Base-by-base conservation (phyloP, 2,113 vertebrate species). In the Garra rufa region DNA sequence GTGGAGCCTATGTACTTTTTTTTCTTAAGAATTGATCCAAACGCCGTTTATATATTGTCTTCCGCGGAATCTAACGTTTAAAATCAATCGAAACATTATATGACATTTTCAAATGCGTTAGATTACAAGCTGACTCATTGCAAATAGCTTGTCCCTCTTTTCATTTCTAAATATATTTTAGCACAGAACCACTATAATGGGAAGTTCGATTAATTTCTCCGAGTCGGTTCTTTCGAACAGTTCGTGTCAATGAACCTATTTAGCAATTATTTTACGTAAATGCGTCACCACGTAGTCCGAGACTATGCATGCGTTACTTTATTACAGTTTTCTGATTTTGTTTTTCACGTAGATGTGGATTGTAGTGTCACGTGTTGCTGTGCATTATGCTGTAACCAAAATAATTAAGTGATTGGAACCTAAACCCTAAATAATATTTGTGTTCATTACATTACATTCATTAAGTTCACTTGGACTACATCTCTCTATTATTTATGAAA, bases 151-250 rank as follows among this genome's bases (percentile, higher is more conserved):
- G 69, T 15, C 10, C n/a, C 13, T n/a, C 11, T 44, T 44, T 70
- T 13, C 5, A 43, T 41, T 71, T 73, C 11, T 13, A 71, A 70
- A 70, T 70, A 71, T 24, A 44, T 7, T 57, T 65, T 30, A 65
- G n/a, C n/a, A 73, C 69, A 46, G 21, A 30, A 41, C 67, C 67
- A 41, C 34, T 41, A n/a, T 24, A 38, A 44, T 44, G 69, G 38
- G 7, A 73, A 15, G 21, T 71, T n/a, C n/a, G 41, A 46, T 4
- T 70, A 34, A 38, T 67, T 71, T 71, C n/a, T 3, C 3, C 1
- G 70, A 73, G 43, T 73, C 70, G 70, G 70, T 44, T 73, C 70
- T 73, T 73, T 73, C n/a, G 41, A 73, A 73, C 70, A 46, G 21
- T 44, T 63, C 59, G 24, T 63, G 44, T 73, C 41, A 46, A 8